Conservation (phyloP, 2,888 invertebrate genomes). For the Patella ulyssiponensis region DNA sequence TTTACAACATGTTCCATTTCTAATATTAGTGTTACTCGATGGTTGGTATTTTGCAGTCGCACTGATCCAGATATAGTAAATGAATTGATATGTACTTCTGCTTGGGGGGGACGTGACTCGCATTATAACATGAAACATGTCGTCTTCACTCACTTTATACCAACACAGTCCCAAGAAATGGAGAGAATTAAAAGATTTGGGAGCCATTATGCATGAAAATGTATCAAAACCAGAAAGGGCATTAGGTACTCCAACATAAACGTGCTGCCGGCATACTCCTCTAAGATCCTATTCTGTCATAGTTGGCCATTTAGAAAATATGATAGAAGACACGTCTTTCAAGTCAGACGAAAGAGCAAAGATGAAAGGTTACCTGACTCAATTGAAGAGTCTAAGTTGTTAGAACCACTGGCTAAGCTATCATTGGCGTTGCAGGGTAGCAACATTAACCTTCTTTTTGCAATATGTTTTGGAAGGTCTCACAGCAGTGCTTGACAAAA, state of each 20-base stretch:
- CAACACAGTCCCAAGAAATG: background rate
- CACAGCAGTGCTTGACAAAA: background rate
- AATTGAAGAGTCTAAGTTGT: slow-evolving; percentile 6
- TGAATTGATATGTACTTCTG: no score
- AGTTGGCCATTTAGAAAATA: background rate
- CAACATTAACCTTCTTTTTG: background rate
- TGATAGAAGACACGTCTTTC: background rate
- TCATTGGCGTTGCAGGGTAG: background rate
- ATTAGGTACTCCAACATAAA: background rate
- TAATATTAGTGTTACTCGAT: no score
- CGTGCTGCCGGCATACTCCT: background rate
- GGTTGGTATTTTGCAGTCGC: no score
- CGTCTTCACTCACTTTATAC: background rate
- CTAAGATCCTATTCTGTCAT: background rate
- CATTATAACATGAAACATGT: no score
- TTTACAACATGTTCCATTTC: no score
- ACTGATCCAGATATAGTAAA: no score
- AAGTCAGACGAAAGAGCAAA: slow-evolving; percentile 6
- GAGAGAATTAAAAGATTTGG: background rate
- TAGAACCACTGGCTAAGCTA: background rate
- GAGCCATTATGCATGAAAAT: background rate
- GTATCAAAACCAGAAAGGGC: background rate
- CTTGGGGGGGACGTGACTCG: no score
- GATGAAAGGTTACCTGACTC: background rate
- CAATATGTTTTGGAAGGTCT: background rate